A percentile compares a stretch with the other conserved stretches of the same genome.
Evolutionary conservation across 2,888 invertebrate species (phyloP).

Genomic region (Dolichomitus sp.): DNA sequence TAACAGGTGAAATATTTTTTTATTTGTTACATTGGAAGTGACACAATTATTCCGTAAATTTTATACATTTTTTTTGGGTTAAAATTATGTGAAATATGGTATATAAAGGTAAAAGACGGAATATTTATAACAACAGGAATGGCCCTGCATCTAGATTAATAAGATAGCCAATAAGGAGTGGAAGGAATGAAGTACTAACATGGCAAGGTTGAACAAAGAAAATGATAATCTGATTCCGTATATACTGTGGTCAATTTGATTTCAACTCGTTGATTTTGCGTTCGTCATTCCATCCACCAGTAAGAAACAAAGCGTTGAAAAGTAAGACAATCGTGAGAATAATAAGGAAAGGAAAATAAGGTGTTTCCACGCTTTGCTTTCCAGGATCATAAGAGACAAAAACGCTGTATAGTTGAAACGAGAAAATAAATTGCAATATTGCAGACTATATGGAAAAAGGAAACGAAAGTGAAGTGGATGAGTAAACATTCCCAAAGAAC

Average conservation of each 20-base stretch:
- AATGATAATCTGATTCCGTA: slow-evolving; percentile 10
- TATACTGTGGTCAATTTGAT: neutral
- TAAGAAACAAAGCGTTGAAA: neutral
- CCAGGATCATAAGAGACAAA: neutral
- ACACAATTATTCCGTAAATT: too few relatives aligned
- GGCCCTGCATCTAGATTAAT: too few relatives aligned
- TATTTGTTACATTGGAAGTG: too few relatives aligned
- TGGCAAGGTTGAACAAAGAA: neutral
- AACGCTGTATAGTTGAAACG: neutral
- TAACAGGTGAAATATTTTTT: too few relatives aligned
- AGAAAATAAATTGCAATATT: slow-evolving; percentile 59
- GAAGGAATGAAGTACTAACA: too few relatives aligned
- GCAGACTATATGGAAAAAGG: neutral
- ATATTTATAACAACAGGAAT: too few relatives aligned
- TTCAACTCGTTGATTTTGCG: neutral
- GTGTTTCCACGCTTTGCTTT: neutral
- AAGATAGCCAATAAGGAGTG: too few relatives aligned
- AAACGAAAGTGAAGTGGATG: slow-evolving; percentile 34
- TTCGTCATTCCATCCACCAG: neutral
- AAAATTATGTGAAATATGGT: too few relatives aligned
- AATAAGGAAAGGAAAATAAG: neutral
- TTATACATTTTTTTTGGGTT: too few relatives aligned
- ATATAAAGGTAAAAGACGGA: too few relatives aligned
- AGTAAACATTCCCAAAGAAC: slow-evolving; percentile 30
- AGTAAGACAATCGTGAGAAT: neutral